A percentile compares a stretch with the other conserved stretches of the same genome.
Evolutionary conservation across 2,113 vertebrate species (phyloP).

Genomic region (Callionymus lyra): DNA sequence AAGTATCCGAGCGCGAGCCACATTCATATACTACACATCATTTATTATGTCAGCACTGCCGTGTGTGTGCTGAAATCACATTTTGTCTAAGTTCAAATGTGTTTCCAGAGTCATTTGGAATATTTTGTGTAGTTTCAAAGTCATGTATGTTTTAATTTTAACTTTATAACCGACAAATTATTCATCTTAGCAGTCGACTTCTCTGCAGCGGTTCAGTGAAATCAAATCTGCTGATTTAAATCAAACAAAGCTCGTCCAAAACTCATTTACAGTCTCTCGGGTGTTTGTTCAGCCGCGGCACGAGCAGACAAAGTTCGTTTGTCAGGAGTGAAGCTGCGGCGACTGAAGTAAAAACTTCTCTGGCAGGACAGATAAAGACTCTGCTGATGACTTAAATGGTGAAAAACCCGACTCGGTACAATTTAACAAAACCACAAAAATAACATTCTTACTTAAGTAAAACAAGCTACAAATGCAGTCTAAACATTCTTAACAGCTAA

Average conservation of each 20-base stretch:
- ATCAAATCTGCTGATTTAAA: constrained; percentile 33
- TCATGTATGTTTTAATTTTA: too few relatives aligned
- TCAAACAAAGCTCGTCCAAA: constrained; percentile 33
- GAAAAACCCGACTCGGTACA: too few relatives aligned
- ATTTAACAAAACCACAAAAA: too few relatives aligned
- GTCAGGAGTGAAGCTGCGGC: constrained; percentile 30
- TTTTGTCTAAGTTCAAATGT: too few relatives aligned
- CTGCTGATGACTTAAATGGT: neutral
- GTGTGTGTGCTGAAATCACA: too few relatives aligned
- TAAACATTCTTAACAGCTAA: too few relatives aligned
- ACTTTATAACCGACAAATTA: constrained; percentile 1
- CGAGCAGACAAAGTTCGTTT: constrained; percentile 24
- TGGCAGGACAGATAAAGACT: neutral
- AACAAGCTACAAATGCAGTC: too few relatives aligned
- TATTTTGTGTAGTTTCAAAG: too few relatives aligned
- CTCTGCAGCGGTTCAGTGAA: constrained; percentile 5
- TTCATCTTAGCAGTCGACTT: constrained; percentile 18
- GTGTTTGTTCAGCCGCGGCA: constrained; percentile 15
- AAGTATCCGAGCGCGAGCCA: constrained; percentile 1
- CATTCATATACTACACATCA: constrained; percentile 19
- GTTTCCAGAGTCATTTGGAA: too few relatives aligned
- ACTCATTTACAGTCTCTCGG: constrained; percentile 14
- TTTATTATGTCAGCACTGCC: constrained; percentile 16
- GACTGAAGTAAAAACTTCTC: constrained; percentile 15
- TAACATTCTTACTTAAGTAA: too few relatives aligned